These are phyloP conservation scores for Tragulus kanchil DNA, from an alignment of 2,113 vertebrate genomes.

Conservation along the genomic window DNA sequence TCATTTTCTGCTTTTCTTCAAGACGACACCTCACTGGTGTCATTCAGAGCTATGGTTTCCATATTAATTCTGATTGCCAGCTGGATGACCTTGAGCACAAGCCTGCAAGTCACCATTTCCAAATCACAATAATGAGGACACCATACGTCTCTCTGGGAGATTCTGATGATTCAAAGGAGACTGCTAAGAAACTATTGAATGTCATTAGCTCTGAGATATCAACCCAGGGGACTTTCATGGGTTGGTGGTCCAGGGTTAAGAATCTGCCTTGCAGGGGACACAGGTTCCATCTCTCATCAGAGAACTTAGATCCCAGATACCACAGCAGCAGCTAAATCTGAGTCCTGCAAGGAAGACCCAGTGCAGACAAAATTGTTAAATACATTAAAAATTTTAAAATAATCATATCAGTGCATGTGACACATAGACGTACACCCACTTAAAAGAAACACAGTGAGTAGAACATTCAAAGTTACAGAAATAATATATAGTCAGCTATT, in stretches of 20 bases:
- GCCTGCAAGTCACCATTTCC: neutral
- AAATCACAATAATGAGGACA: neutral
- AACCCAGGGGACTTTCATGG: neutral
- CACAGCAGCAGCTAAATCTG: neutral
- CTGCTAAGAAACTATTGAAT: neutral
- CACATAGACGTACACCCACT: neutral
- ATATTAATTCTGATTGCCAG: neutral
- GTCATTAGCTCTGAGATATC: neutral
- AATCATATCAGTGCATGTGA: neutral
- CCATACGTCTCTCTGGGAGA: neutral
- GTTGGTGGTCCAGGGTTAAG: neutral
- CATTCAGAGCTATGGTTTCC: neutral
- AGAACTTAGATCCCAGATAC: neutral
- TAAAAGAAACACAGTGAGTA: conserved; percentile 12
- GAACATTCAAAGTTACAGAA: conserved; percentile 16
- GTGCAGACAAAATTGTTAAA: neutral
- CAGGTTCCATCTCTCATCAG: neutral
- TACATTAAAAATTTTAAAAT: neutral
- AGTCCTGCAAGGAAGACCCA: neutral
- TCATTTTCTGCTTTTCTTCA: conserved; percentile 28
- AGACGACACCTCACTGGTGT: neutral
- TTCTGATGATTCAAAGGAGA: neutral
- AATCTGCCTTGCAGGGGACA: neutral
- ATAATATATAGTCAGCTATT: neutral
- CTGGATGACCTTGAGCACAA: neutral